These are phyloP conservation scores for Loxodonta africana DNA, from an alignment of 2,113 vertebrate genomes.

Conservation along the genomic window DNA sequence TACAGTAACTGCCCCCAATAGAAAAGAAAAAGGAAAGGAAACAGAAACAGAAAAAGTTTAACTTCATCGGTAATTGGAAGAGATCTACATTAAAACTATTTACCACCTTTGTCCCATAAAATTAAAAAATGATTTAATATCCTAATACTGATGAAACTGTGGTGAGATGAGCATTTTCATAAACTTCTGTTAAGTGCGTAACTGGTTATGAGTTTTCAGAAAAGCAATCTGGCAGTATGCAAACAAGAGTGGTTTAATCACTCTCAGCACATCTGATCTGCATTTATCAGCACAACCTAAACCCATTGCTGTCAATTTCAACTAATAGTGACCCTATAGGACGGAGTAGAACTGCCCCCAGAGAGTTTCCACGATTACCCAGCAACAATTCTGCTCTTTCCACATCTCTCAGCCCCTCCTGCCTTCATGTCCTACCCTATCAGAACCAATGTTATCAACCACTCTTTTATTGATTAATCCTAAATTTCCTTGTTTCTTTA, in stretches of 20 bases:
- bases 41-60: not conserved
- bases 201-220: not conserved
- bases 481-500: not conserved
- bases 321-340: too few species aligned
- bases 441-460: not conserved
- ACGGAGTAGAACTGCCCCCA: too few species aligned
- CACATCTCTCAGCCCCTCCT: not conserved
- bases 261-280: not conserved
- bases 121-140: not conserved
- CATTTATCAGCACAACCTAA: too few species aligned
- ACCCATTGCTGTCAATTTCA: too few species aligned
- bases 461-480: not conserved
- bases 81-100: constrained; percentile 22
- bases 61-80: not conserved
- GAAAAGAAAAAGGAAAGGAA: not conserved
- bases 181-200: not conserved
- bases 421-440: too few species aligned
- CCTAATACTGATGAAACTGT: not conserved
- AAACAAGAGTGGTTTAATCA: not conserved
- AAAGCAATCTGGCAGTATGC: not conserved
- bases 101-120: not conserved
- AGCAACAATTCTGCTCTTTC: not conserved
- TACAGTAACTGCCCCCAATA: not conserved
- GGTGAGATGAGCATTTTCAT: not conserved
- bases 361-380: too few species aligned